A percentile compares a stretch with the other conserved stretches of the same genome.
phyloP scores from a whole-genome alignment of 1,140 invertebrate species.

The Trichonephila clavipes region DNA sequence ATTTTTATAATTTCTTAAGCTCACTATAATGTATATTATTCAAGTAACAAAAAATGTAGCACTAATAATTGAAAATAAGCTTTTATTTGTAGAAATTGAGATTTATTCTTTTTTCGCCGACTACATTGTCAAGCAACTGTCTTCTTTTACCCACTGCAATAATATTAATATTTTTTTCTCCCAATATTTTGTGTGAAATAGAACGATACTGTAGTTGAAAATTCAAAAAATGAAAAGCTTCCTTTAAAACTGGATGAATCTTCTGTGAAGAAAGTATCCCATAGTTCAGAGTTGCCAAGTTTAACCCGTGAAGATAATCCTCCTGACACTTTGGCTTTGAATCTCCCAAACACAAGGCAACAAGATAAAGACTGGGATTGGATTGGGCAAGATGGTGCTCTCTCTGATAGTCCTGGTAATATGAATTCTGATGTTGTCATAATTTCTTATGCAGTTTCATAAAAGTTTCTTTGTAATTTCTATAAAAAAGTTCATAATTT shows the following conservation, averaged over 20 bases:
- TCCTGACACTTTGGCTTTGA: slow-evolving; percentile 67
- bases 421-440: background rate
- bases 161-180: background rate
- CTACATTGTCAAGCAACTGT: no score
- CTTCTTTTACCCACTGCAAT: background rate
- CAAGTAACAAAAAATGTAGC: no score
- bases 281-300: slow-evolving; percentile 38
- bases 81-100: no score
- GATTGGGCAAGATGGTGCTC: slow-evolving; percentile 61
- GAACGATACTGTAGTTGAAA: background rate
- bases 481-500: no score
- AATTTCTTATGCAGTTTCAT: no score
- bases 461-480: no score
- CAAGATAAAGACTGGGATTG: slow-evolving; percentile 72
- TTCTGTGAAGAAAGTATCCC: slow-evolving; percentile 5
- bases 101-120: no score
- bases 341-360: slow-evolving; percentile 47
- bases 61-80: no score
- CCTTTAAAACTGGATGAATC: slow-evolving; percentile 38
- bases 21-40: no score
- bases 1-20: no score
- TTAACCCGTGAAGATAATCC: slow-evolving; percentile 65
- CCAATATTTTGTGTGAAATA: background rate
- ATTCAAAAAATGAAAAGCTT: background rate
- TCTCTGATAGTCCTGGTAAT: slow-evolving; percentile 71